Conservation (phyloP, 2,888 invertebrate species). For the Nomada fabriciana region DNA sequence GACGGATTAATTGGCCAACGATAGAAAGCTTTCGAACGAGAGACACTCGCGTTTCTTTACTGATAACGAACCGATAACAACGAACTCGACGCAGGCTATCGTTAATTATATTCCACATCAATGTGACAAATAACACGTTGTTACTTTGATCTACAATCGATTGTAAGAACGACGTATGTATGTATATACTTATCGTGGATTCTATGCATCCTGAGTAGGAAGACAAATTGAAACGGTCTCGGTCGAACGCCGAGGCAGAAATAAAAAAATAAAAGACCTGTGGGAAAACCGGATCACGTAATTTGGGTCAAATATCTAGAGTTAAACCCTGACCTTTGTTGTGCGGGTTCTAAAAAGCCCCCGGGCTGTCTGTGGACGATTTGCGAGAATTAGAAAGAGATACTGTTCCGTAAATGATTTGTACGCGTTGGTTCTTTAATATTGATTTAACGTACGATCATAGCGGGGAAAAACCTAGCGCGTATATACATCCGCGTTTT, state of each 20-base stretch:
- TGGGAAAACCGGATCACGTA: slow-evolving; percentile 23
- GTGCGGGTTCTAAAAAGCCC: not conserved
- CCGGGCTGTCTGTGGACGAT: not conserved
- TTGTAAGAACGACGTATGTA: too few relatives aligned
- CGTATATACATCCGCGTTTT: slow-evolving; percentile 1
- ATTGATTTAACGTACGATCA: not conserved
- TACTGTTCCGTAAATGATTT: too few relatives aligned
- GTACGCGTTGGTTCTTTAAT: not conserved
- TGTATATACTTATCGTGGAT: too few relatives aligned
- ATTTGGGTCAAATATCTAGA: slow-evolving; percentile 21
- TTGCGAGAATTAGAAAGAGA: not conserved
- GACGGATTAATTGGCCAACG: not conserved
- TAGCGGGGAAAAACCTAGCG: not conserved
- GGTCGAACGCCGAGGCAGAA: not conserved
- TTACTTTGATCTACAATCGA: too few relatives aligned
- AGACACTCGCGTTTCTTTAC: not conserved
- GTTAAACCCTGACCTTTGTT: slow-evolving; percentile 12
- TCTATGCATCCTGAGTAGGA: not conserved
- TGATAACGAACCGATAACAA: not conserved
- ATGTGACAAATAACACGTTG: too few relatives aligned
- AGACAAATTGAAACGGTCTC: not conserved
- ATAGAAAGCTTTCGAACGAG: not conserved
- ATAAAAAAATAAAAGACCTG: not conserved
- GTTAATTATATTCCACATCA: not conserved
- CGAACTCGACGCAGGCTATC: too few relatives aligned